Evolutionary conservation across 2,797 vertebrate genomes (phyloP), one percentile per base, ranked within the genome.

Genomic region (Acanthiza pusilla): DNA sequence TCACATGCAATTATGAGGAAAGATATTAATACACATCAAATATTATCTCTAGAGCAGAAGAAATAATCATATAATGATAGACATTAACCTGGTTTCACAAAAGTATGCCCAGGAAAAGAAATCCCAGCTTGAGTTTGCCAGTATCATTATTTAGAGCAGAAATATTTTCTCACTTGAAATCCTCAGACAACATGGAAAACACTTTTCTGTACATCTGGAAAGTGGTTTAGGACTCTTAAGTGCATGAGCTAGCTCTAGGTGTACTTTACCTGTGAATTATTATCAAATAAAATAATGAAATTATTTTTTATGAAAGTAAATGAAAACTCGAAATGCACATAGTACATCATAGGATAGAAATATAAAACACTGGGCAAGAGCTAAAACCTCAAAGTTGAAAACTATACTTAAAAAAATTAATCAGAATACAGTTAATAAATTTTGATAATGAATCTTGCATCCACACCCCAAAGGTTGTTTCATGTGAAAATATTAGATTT

Each of bases 111-210:
- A 93, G 76, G 73, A 91, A 94, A 93, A 68, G 95, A 89, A 85
- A 85, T 57, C 34, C 40, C 38, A 67, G 57, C 43, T 11, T 16
- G 15, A 85, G 65, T 86, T 94, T 90, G 29, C 8, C 71, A 75
- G 30, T 68, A 70, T 60, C 38, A 38, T 25, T 32, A 26, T 47
- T 60, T 58, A 94, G 88, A 87, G 48, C 18, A 78, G 57, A 89
- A 96, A 29, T 54, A 71, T 70, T 84, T 94, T 84, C 63, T 79
- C 42, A 66, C 67, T 90, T 88, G 79, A 94, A 95, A 86, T 68
- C 65, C 43, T 88, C 74, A 75, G 50, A 45, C 32, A 89, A 88
- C 61, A 87, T 2, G 11, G 42, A 85, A 95, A 96, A 85, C 72
- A 71, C 7, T 61, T 67, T 88, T 67, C 48, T 71, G 45, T 48